A percentile compares a stretch with the other conserved stretches of the same genome.
Evolutionary conservation across 2,113 vertebrate species (phyloP).

Genomic region (Stigmatopora argus): DNA sequence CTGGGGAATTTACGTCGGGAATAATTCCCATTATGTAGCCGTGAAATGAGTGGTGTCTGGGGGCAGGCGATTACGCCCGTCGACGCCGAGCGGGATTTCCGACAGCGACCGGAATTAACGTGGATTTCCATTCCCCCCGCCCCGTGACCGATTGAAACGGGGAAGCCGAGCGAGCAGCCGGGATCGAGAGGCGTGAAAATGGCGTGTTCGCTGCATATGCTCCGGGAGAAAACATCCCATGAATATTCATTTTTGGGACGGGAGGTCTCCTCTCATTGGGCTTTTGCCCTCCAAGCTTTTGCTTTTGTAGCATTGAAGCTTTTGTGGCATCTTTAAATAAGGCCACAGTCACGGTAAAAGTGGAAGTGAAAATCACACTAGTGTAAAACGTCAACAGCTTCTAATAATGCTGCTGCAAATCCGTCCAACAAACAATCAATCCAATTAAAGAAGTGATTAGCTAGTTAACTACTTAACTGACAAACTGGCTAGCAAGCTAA

Average conservation of each 20-base stretch:
- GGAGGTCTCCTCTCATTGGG: neutral
- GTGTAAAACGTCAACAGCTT: too few relatives aligned
- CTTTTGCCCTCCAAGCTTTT: neutral
- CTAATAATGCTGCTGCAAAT: too few relatives aligned
- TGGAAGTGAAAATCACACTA: too few relatives aligned
- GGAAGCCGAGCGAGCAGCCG: conserved; percentile 38
- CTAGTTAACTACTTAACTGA: too few relatives aligned
- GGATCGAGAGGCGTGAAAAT: conserved; percentile 25
- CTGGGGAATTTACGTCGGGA: conserved; percentile 38
- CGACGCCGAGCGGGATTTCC: conserved; percentile 40
- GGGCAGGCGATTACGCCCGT: conserved; percentile 55
- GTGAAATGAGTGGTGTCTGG: conserved; percentile 59
- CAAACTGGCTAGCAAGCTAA: too few relatives aligned
- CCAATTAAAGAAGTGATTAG: too few relatives aligned
- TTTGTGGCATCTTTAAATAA: neutral
- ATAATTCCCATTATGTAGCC: conserved; percentile 48
- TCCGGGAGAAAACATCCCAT: neutral
- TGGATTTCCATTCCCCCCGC: conserved; percentile 58
- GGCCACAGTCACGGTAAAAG: too few relatives aligned
- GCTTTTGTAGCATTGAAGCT: neutral
- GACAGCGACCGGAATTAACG: conserved; percentile 63
- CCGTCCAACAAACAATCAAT: too few relatives aligned
- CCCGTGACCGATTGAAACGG: conserved; percentile 67
- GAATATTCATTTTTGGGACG: neutral
- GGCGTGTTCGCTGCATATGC: conserved; percentile 28